phyloP scores from a whole-genome alignment of 2,888 invertebrate genomes.

The Rhagium mordax region DNA sequence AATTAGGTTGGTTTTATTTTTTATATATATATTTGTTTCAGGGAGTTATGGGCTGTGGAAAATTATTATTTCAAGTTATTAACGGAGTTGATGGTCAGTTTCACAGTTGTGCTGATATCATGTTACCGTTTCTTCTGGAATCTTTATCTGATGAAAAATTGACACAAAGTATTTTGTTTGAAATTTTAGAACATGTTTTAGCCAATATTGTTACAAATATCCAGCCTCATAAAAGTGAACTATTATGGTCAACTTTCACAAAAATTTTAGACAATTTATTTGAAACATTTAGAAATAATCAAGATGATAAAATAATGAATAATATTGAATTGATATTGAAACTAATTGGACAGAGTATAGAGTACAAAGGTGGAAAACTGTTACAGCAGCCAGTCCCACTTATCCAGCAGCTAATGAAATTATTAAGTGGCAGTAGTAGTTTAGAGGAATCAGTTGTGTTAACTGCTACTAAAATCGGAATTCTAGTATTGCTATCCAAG shows the following conservation, averaged over 20 bases:
- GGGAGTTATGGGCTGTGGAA: slow-evolving; percentile 87
- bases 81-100: slow-evolving; percentile 88
- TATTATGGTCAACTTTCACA: slow-evolving; percentile 78
- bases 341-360: slow-evolving; percentile 76
- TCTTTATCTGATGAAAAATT: slow-evolving; percentile 73
- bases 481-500: slow-evolving; percentile 75
- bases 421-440: slow-evolving; percentile 69
- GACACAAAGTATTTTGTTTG: slow-evolving; percentile 74
- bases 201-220: slow-evolving; percentile 77
- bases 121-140: slow-evolving; percentile 79
- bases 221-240: slow-evolving; percentile 75
- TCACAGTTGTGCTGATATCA: slow-evolving; percentile 85
- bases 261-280: slow-evolving; percentile 63
- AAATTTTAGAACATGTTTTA: slow-evolving; percentile 78
- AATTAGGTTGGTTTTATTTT: too few species aligned
- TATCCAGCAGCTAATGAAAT: slow-evolving; percentile 73
- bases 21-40: slow-evolving; percentile 66
- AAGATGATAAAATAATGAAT: slow-evolving; percentile 41
- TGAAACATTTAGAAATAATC: slow-evolving; percentile 40
- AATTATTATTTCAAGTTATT: slow-evolving; percentile 90
- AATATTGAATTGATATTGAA: slow-evolving; percentile 69
- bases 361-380: slow-evolving; percentile 77
- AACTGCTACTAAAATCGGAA: slow-evolving; percentile 74
- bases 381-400: slow-evolving; percentile 76
- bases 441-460: slow-evolving; percentile 71